Evolutionary conservation across 2,113 vertebrate genomes (phyloP), one percentile per base, ranked within the genome.

Genomic region (Nothoprocta pentlandii): DNA sequence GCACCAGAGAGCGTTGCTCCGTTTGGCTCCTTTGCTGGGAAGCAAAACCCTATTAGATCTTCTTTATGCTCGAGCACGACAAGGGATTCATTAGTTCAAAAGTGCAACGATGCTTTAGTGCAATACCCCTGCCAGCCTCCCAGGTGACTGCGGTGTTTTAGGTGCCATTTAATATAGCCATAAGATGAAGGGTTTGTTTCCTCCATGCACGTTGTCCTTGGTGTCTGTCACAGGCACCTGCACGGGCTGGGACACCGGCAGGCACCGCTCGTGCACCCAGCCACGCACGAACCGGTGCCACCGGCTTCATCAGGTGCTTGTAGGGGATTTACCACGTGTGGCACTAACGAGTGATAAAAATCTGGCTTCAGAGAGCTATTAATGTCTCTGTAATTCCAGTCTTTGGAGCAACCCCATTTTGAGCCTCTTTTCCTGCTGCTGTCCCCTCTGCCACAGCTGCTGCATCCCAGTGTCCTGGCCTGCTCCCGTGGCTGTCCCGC

Each of bases 261-360:
- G 16, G 44, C 16, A 16, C 16, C 44, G 16, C 44, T 46, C 44
- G 16, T 46, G 44, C 42, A 13, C 42, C 42, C 42, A 44, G 42
- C 44, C 44, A 46, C 15, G 44, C 44, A 46, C 7, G 44, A 46
- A 46, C 44, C 14, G 16, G 44, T 17, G 44, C 16, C 44, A 46
- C 16, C 44, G 6, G 44, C 44, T 46, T 46, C 14, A 80, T 22
- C 66, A 69, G n/a, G 64, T 34, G 0, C 61, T 94, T 59, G 36
- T 44, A 54, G 92, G 95, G 86, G 49, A 91, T 94, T 94, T 87
- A 70, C 80, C 85, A 8, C 47, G 73, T 42, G 89, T 30, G 83
- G 91, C 93, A 93, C 90, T 95, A 85, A 91, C 58, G 58, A 88
- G 81, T 62, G 49, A 56, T 36, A 74, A 88, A 92, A 89, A 87